Evolutionary conservation across 2,113 vertebrate species (phyloP).

Genomic region (Toxostoma redivivum): DNA sequence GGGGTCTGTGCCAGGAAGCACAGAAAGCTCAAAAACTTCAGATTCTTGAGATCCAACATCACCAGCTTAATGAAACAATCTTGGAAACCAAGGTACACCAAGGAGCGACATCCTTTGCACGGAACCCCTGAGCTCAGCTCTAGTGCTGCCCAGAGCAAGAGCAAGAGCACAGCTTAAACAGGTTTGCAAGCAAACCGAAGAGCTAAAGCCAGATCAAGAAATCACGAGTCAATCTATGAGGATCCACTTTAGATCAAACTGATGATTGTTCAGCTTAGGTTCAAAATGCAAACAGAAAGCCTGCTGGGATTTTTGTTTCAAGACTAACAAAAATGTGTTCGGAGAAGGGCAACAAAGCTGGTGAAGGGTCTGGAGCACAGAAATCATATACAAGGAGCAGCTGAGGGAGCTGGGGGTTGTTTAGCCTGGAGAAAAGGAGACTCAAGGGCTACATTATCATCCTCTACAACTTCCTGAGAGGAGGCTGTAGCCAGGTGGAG

Average conservation of each 20-base stretch:
- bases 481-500: background rate
- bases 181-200: background rate
- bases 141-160: background rate
- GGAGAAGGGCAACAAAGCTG: background rate
- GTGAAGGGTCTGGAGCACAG: background rate
- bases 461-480: background rate
- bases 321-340: background rate
- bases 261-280: background rate
- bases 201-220: background rate
- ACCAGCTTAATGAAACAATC: background rate
- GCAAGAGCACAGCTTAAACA: background rate
- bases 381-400: background rate
- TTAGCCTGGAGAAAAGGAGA: background rate
- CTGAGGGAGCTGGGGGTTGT: background rate
- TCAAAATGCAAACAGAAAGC: background rate
- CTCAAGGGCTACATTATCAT: background rate
- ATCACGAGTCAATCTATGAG: background rate
- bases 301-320: background rate
- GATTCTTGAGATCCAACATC: too few species aligned
- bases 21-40: too few species aligned
- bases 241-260: background rate
- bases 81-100: background rate
- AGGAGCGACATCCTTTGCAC: background rate
- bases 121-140: background rate
- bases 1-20: too few species aligned